Conservation (phyloP, 2,797 vertebrate genomes). For the Argentina silus region DNA sequence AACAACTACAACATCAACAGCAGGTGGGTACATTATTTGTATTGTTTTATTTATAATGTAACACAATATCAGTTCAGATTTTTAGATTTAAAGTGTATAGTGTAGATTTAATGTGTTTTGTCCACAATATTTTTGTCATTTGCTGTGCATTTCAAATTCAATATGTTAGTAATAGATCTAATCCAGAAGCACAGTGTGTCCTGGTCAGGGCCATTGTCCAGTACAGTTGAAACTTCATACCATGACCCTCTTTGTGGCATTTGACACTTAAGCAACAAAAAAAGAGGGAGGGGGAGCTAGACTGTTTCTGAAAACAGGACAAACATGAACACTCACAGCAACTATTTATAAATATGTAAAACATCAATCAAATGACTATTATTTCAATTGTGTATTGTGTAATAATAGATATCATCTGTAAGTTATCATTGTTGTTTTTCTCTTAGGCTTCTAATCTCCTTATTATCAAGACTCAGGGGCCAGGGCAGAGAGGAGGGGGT, state of each 20-base stretch:
- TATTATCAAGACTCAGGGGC: constrained; percentile 29
- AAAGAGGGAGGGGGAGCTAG: constrained; percentile 25
- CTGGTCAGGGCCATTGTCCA: not conserved
- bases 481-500: constrained; percentile 23
- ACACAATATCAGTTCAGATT: no score
- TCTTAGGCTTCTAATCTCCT: constrained; percentile 48
- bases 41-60: no score
- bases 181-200: no score
- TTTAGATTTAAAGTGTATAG: no score
- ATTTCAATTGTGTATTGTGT: not conserved
- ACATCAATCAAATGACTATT: not conserved
- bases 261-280: constrained; percentile 36
- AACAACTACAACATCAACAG: not conserved
- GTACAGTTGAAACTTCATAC: constrained; percentile 24
- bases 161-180: not conserved
- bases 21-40: not conserved
- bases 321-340: not conserved
- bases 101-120: no score
- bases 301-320: constrained; percentile 4
- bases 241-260: constrained; percentile 28
- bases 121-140: no score
- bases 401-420: not conserved
- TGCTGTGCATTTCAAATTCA: no score
- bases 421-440: constrained; percentile 21
- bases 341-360: not conserved